Evolutionary conservation across 2,797 vertebrate species (phyloP), one percentile per base, ranked within the genome.

Genomic region (Acomys russatus): DNA sequence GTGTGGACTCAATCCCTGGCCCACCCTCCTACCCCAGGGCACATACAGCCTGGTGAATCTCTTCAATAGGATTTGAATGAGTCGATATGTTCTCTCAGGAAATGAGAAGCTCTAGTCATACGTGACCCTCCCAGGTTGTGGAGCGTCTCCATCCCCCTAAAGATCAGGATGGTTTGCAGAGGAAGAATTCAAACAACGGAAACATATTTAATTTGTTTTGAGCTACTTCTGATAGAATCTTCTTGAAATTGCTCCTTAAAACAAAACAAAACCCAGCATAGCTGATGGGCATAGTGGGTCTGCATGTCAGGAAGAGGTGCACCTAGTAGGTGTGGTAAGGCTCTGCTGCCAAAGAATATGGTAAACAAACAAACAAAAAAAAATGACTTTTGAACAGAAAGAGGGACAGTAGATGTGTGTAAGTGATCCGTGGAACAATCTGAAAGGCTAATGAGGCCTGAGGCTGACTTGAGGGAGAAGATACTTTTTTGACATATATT

Each of bases 241-340:
- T 25, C 6, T 12, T 1, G 18, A 51, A 30, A 7, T 10, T 22
- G 10, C 8, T 49, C 70, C 83, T 38, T 9, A 33, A 77, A 87
- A 18, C 10, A 64, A 61, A 33, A 68, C 11, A 51, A 20, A 8
- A n/a, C 17, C 7, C 17, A 59, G 15, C 38, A 25, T 3, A 56
- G 56, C 12, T 6, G 17, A 23, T 23, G 44, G 18, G 8, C 1
- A 4, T 56, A 54, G 23, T 18, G 38, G 9, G 33, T 11, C 30
- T 71, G n/a, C 49, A 33, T n/a, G 25, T 11, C 33, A 4, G 56
- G n/a, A 33, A 35, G 28, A 61, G 20, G 11, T 9, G 5, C 15
- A 5, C 18, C 0, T 28, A 20, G 9, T 11, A 2, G 33, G 9
- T 44, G 8, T 22, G 23, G 9, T 54, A 59, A 22, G 28, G 25